These are phyloP conservation scores for Sesia apiformis DNA, from an alignment of 2,888 invertebrate genomes.

Conservation along the genomic window DNA sequence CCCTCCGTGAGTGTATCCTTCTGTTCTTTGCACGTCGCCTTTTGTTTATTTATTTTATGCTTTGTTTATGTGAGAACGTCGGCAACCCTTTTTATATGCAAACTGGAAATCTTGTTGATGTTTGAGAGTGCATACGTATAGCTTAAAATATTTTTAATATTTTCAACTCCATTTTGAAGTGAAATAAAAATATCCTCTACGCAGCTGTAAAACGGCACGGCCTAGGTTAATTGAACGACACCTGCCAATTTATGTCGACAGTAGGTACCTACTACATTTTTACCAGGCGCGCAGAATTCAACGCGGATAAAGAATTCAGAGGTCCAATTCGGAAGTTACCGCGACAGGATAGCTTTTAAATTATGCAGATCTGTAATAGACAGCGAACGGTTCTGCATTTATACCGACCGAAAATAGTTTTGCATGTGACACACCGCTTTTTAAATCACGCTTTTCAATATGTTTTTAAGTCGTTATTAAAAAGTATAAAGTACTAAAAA, in stretches of 20 bases:
- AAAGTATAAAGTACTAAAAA: not conserved
- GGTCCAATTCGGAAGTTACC: constrained; percentile 40
- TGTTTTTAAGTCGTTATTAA: not conserved
- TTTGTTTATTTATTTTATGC: constrained; percentile 66
- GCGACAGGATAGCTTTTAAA: constrained; percentile 55
- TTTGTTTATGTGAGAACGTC: constrained; percentile 63
- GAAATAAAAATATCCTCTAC: constrained; percentile 13
- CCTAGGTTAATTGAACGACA: constrained; percentile 47
- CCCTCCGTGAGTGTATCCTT: constrained; percentile 53
- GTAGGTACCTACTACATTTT: constrained; percentile 30
- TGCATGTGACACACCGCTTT: constrained; percentile 14
- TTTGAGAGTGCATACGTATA: not conserved
- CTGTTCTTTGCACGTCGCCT: constrained; percentile 41
- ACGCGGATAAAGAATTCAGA: constrained; percentile 59
- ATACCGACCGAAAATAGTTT: constrained; percentile 43
- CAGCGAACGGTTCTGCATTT: constrained; percentile 34
- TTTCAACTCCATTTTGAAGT: not conserved
- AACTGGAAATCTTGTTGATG: not conserved
- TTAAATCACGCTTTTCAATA: constrained; percentile 1
- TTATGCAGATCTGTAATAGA: constrained; percentile 69
- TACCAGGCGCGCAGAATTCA: constrained; percentile 29
- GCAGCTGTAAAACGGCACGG: constrained; percentile 10
- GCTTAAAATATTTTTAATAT: not conserved
- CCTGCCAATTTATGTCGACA: constrained; percentile 47
- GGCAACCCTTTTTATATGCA: not conserved